Evolutionary conservation across 92 coral and sea anemone genomes (phyloP).

Genomic region (Porites evermanni): DNA sequence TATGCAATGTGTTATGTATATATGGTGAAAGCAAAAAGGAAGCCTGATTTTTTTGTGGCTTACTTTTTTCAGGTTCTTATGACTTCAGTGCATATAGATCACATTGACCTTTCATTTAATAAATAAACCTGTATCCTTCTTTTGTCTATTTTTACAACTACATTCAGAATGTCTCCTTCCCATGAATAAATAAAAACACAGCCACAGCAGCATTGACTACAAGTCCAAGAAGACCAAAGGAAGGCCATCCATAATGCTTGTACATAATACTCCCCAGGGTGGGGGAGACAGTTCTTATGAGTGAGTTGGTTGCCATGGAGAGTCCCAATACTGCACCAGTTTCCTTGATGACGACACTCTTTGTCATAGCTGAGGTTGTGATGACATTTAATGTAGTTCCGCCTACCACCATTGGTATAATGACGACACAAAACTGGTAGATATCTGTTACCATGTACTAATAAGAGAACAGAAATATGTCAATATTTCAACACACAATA

Average conservation of each 20-base stretch:
- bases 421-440: constrained; percentile 84
- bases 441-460: constrained; percentile 87
- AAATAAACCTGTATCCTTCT: background rate
- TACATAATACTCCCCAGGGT: constrained; percentile 89
- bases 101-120: background rate
- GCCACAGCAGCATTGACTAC: constrained; percentile 77
- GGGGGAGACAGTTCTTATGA: constrained; percentile 90
- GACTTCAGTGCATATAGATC: too few relatives aligned
- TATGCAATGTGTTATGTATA: too few relatives aligned
- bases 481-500: background rate
- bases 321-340: constrained; percentile 97
- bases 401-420: constrained; percentile 91
- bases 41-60: too few relatives aligned
- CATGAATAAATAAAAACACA: constrained; percentile 75
- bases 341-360: constrained; percentile 85
- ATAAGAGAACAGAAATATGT: background rate
- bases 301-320: constrained; percentile 94
- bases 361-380: constrained; percentile 92
- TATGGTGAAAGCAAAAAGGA: too few relatives aligned
- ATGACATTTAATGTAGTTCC: constrained; percentile 88
- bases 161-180: constrained; percentile 62
- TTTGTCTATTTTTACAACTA: background rate
- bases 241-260: constrained; percentile 88
- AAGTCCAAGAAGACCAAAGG: constrained; percentile 90
- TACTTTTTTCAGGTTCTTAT: too few relatives aligned